Base-by-base conservation (phyloP, 2,113 vertebrate genomes). In the Panurus biarmicus region DNA sequence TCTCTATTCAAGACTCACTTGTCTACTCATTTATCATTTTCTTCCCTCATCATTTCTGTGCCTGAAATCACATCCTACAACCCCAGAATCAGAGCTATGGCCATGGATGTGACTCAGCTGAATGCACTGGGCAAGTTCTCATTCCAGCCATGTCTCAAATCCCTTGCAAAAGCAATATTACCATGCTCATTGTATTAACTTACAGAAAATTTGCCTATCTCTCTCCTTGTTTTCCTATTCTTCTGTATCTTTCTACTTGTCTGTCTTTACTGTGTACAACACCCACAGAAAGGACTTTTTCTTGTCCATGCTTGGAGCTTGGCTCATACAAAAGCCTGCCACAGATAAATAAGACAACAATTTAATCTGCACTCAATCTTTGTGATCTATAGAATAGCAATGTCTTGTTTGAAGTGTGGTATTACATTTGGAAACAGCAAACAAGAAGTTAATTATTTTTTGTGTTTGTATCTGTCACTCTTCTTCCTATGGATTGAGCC, bases 371-470 rank as follows among this genome's bases (percentile, higher is more conserved):
- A 75, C 62, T 94, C 87, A 79, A 65, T 94, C 89, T 84, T 33
- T 73, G 58, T 76, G 87, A 94, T 82, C 85, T 87, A 7, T 51
- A n/a, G 60, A 87, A 95, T 18, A 80, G n/a, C 56, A 90, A 56
- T 0, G 18, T 74, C 85, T 91, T 94, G 85, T 95, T 94, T 94
- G 95, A 95, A 95, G 81, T 93, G 78, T 23, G 22, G 62, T 45
- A 91, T 94, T 96, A 53, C 85, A 74, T 90, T 91, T 93, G 85
- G 87, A 91, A 97, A 96, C 51, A 53, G 89, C 82, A 95, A 97
- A 95, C 89, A 95, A 94, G 91, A 64, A 93, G 89, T 69, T 90
- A 94, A 95, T 96, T 95, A 93, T 64, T 93, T 87, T 91, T 74
- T 83, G 54, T 93, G 78, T 91, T 95, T 90, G 47, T 80, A 77